Evolutionary conservation across 2,113 vertebrate genomes (phyloP).

Genomic region (Falcunculus frontatus): DNA sequence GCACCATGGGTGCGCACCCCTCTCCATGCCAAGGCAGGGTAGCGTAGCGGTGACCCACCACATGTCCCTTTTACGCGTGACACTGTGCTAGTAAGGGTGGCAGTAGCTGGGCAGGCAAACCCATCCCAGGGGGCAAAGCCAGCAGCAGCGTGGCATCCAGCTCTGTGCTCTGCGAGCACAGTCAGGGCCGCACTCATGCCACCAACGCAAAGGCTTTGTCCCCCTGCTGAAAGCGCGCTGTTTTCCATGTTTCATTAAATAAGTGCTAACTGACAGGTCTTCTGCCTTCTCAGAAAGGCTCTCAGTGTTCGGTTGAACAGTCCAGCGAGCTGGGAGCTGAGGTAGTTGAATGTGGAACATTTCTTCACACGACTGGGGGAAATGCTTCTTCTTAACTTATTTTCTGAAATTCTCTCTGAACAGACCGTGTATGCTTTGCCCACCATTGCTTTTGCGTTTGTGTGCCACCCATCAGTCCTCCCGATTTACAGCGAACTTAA

Average conservation of each 20-base stretch:
- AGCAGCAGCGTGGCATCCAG: not conserved
- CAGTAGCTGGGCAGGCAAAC: slow-evolving; percentile 16
- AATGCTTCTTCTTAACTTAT: slow-evolving; percentile 1
- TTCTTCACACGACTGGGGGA: not conserved
- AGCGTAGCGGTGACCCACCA: slow-evolving; percentile 2
- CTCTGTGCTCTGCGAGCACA: not conserved
- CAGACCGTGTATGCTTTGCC: slow-evolving; percentile 80
- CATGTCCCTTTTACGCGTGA: not conserved
- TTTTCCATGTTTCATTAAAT: not conserved
- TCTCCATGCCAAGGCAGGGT: slow-evolving; percentile 49
- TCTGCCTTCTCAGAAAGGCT: slow-evolving; percentile 7
- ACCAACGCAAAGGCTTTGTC: not conserved
- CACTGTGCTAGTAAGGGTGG: not conserved
- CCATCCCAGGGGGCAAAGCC: not conserved
- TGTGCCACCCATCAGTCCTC: slow-evolving; percentile 80
- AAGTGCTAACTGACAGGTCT: not conserved
- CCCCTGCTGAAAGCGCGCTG: not conserved
- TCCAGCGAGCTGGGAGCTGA: not conserved
- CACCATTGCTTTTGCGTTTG: slow-evolving; percentile 80
- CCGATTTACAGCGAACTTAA: slow-evolving; percentile 83
- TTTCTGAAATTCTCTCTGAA: slow-evolving; percentile 54
- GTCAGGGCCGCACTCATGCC: not conserved
- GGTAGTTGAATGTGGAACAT: not conserved
- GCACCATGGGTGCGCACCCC: not conserved
- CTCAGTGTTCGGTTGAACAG: not conserved